phyloP scores from a whole-genome alignment of 1,140 invertebrate species.

The Brachionus calyciflorus region DNA sequence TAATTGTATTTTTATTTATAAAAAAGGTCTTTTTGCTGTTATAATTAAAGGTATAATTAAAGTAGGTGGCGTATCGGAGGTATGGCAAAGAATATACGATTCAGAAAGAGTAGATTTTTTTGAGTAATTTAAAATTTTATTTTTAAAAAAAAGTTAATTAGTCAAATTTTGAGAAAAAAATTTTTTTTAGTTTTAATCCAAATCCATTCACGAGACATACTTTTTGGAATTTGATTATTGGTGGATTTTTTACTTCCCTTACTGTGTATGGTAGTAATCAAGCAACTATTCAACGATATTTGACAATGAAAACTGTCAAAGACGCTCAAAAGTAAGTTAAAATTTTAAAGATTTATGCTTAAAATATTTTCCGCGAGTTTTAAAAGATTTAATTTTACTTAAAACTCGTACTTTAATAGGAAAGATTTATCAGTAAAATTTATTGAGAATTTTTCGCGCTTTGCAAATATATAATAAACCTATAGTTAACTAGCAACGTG shows the following conservation, averaged over 20 bases:
- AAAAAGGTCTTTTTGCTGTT: slow-evolving; percentile 68
- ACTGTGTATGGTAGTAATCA: slow-evolving; percentile 89
- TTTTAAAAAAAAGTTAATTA: background rate
- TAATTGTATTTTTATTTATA: background rate
- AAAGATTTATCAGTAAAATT: too few relatives aligned
- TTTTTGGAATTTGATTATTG: slow-evolving; percentile 84
- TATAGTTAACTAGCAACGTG: too few relatives aligned
- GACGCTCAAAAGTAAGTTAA: slow-evolving; percentile 62
- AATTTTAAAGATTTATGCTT: too few relatives aligned
- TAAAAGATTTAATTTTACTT: too few relatives aligned
- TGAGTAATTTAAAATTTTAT: slow-evolving; percentile 22
- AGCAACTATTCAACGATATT: slow-evolving; percentile 85
- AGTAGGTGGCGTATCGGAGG: background rate
- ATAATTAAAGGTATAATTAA: slow-evolving; percentile 20
- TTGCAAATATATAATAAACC: too few relatives aligned
- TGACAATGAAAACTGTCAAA: slow-evolving; percentile 71
- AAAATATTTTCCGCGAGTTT: too few relatives aligned
- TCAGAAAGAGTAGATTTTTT: slow-evolving; percentile 31
- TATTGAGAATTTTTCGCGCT: too few relatives aligned
- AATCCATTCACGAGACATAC: slow-evolving; percentile 73
- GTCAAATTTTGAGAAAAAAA: background rate
- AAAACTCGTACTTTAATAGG: too few relatives aligned
- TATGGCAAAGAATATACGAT: slow-evolving; percentile 54
- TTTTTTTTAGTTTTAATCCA: slow-evolving; percentile 63
- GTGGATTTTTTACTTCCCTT: slow-evolving; percentile 84